Evolutionary conservation across 2,888 invertebrate genomes (phyloP), one percentile per base, ranked within the genome.

Genomic region (Coenonympha arcania): DNA sequence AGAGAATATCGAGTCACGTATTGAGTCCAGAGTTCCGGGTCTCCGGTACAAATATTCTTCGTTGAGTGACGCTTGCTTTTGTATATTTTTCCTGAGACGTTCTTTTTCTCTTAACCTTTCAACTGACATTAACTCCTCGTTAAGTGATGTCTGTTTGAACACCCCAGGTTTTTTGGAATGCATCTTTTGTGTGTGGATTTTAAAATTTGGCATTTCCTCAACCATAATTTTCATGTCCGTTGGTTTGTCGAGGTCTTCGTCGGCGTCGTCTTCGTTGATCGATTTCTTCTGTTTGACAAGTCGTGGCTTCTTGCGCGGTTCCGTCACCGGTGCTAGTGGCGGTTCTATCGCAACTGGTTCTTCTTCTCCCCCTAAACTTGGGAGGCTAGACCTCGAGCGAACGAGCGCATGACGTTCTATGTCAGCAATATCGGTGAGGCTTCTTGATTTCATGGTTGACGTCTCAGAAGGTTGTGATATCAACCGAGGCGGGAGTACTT

Each of bases 91-190:
- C 50, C 93, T 88, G 15, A 95, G 89, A 40, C 89, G 88, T 70
- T 95, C 95, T 65, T 95, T 95, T 71, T 95, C 95, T 54, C 92
- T 84, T 64, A 95, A 77, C 48, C 95, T 85, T 64, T 95, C 95
- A n/a, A 91, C 91, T 2, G 94, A 95, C 92, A 95, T 94, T 9
- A 95, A 82, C 71, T 95, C 95, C 71, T 95, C 95, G 68, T 95
- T 95, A 54, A 96, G 88, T 1, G 95, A 95, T 57, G 93, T 92
- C 73, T 96, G 95, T 68, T 96, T 94, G 56, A 90, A 87, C 5
- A 92, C 91, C 20, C 89, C 90, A 28, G 89, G 89, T 60, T 89
- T 86, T 60, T 86, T 86, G 9, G 83, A 78, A 37, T 81, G 78
- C 58, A 77, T 57, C 50, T 77, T 78, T 31, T 79, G 78, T 1